Percentiles rank a stretch among this genome's conserved stretches.
Evolutionary conservation across 2,797 vertebrate genomes (phyloP).

Genomic region (Poeciliopsis presidionis): DNA sequence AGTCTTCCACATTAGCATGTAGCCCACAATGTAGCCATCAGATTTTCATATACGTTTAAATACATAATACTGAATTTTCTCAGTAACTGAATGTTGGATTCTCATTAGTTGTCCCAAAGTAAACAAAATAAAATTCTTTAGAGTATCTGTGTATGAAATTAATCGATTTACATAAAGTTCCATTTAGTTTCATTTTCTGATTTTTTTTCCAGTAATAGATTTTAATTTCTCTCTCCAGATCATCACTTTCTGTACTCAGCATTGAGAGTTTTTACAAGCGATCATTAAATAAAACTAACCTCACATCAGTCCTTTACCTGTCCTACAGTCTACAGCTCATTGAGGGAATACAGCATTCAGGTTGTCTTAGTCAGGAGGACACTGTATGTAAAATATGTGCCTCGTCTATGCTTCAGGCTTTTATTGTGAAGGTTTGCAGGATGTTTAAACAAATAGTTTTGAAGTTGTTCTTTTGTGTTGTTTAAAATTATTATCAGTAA

Average conservation of each 20-base stretch:
- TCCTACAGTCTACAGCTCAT: neutral
- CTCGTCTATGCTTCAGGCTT: neutral
- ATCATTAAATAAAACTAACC: neutral
- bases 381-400: neutral
- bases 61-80: too few species aligned
- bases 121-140: too few species aligned
- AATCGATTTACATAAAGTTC: neutral
- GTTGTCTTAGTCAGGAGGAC: neutral
- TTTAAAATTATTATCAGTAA: neutral
- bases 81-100: too few species aligned
- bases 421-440: neutral
- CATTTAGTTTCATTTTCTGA: neutral
- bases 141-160: too few species aligned
- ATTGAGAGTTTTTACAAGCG: neutral
- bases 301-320: too few species aligned
- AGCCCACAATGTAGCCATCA: too few species aligned
- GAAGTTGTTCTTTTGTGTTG: neutral
- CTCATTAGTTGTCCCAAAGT: too few species aligned
- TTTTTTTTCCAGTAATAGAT: neutral
- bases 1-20: too few species aligned
- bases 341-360: neutral
- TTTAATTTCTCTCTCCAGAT: neutral
- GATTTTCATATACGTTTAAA: too few species aligned
- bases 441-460: neutral
- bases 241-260: neutral